A percentile compares a stretch with the other conserved stretches of the same genome.
Evolutionary conservation across 2,113 vertebrate genomes (phyloP).

Genomic region (Pollachius pollachius): DNA sequence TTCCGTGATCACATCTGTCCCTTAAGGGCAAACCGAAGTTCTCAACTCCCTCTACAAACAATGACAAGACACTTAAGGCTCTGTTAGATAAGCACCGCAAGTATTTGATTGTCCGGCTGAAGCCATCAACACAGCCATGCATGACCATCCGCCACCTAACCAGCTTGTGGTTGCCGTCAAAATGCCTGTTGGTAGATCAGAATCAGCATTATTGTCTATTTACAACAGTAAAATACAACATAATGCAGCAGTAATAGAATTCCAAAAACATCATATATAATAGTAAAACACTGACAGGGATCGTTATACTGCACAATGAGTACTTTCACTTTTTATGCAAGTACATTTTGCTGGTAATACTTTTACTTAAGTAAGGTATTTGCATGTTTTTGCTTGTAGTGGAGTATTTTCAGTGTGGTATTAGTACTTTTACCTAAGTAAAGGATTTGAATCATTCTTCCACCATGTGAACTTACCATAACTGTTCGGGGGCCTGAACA

Average conservation of each 20-base stretch:
- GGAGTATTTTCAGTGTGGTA: no score
- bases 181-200: background rate
- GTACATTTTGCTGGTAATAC: no score
- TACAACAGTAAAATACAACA: background rate
- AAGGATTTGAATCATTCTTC: no score
- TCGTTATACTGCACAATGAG: no score
- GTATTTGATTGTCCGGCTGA: background rate
- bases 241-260: no score
- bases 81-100: background rate
- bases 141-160: background rate
- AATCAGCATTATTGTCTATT: constrained; percentile 11
- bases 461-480: background rate
- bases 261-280: no score
- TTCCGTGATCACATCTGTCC: background rate
- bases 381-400: no score
- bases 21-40: background rate
- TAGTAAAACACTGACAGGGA: no score
- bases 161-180: constrained; percentile 11
- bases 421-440: no score
- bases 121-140: background rate
- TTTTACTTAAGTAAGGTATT: no score
- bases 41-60: background rate
- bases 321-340: no score
- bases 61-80: background rate
- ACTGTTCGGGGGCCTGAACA: background rate